Conservation (phyloP, 2,888 invertebrate species). For the Parnassius glacialis region DNA sequence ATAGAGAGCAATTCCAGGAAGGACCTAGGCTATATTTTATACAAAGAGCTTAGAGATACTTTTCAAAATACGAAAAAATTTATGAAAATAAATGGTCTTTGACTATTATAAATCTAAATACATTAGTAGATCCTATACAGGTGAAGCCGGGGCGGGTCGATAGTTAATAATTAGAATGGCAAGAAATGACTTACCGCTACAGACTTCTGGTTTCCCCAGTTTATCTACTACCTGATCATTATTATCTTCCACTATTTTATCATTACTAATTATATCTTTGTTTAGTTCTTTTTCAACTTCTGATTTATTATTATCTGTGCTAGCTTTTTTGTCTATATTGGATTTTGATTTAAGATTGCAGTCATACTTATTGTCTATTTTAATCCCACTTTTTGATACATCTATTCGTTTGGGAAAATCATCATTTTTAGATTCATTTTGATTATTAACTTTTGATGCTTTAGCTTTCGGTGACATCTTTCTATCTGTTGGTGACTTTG, state of each 20-base stretch:
- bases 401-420: constrained; percentile 20
- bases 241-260: neutral
- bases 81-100: no score
- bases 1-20: no score
- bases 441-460: constrained; percentile 33
- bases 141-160: no score
- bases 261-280: neutral
- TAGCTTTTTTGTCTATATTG: neutral
- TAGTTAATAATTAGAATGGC: no score
- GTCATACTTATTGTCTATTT: constrained; percentile 18
- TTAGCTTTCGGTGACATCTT: constrained; percentile 24
- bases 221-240: neutral
- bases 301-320: constrained; percentile 20
- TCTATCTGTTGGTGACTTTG: constrained; percentile 33
- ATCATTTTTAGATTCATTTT: constrained; percentile 35
- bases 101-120: no score
- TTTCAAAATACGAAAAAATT: no score
- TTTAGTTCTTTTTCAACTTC: neutral
- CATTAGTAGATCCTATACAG: no score
- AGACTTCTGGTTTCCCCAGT: neutral
- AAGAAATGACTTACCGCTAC: neutral
- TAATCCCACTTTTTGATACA: constrained; percentile 22
- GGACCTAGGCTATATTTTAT: no score
- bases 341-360: constrained; percentile 6
- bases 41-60: no score